Evolutionary conservation across 2,113 vertebrate species (phyloP).

Genomic region (Bufo gargarizans): DNA sequence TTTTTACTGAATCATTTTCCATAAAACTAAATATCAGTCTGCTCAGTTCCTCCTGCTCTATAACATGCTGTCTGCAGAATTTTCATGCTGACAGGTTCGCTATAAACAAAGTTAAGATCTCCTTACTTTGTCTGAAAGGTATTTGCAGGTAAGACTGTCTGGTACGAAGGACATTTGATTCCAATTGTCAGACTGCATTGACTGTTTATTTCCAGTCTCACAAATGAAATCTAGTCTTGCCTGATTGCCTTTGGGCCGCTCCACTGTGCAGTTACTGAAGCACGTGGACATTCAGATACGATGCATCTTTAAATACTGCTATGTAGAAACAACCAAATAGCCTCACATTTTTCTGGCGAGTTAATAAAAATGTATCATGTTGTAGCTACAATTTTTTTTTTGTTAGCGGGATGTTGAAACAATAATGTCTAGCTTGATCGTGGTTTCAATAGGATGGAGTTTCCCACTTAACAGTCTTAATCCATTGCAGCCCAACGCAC

Average conservation of each 20-base stretch:
- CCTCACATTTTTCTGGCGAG: background rate
- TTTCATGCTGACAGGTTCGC: no score
- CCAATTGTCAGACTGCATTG: background rate
- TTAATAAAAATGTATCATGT: background rate
- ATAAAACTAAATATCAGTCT: no score
- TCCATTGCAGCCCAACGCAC: no score
- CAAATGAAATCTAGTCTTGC: background rate
- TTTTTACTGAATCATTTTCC: no score
- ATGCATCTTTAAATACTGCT: background rate
- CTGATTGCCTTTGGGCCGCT: background rate
- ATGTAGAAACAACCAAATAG: background rate
- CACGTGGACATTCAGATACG: background rate
- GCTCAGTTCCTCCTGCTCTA: no score
- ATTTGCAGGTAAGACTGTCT: background rate
- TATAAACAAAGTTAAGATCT: background rate
- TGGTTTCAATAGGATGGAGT: no score
- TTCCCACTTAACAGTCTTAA: no score
- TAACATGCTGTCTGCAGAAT: no score
- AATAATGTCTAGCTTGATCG: no score
- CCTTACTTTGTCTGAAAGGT: background rate
- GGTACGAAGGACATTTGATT: background rate
- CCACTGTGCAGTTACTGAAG: background rate
- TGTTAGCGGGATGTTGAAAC: no score
- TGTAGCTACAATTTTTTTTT: no score
- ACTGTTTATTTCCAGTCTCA: background rate